These are phyloP conservation scores for Rachycentron canadum DNA, from an alignment of 2,797 vertebrate genomes.

Conservation along the genomic window DNA sequence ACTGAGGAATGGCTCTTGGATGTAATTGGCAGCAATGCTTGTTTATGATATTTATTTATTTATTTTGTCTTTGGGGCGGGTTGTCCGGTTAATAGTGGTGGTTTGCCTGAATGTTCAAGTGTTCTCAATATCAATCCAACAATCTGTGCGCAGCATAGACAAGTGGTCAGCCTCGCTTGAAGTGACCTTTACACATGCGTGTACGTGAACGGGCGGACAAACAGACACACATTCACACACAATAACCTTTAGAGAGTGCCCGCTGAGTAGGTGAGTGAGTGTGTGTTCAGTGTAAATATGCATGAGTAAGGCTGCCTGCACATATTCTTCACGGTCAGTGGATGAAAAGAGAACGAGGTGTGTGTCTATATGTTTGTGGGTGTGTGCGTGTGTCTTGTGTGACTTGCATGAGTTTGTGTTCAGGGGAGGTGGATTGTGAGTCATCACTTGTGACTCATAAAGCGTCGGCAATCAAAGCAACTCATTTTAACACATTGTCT, in stretches of 20 bases:
- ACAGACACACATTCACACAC: constrained; percentile 61
- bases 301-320: constrained; percentile 84
- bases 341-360: constrained; percentile 70
- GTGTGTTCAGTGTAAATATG: constrained; percentile 85
- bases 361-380: constrained; percentile 35
- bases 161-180: constrained; percentile 69
- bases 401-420: constrained; percentile 53
- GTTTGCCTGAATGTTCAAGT: constrained; percentile 58
- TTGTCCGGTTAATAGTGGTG: constrained; percentile 49
- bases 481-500: constrained; percentile 79
- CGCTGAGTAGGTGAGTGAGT: constrained; percentile 82
- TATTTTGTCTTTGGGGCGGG: constrained; percentile 22
- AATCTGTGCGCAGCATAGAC: constrained; percentile 69
- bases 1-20: constrained; percentile 44
- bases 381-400: constrained; percentile 19
- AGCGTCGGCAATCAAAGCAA: constrained; percentile 81
- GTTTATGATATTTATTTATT: constrained; percentile 50
- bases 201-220: constrained; percentile 64
- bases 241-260: constrained; percentile 78
- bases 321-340: constrained; percentile 84
- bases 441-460: constrained; percentile 86
- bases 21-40: constrained; percentile 49
- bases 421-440: constrained; percentile 83
- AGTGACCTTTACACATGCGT: constrained; percentile 78
- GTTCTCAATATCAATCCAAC: constrained; percentile 72